These are phyloP conservation scores for Polyploca ridens DNA, from an alignment of 2,888 invertebrate genomes.

Conservation along the genomic window DNA sequence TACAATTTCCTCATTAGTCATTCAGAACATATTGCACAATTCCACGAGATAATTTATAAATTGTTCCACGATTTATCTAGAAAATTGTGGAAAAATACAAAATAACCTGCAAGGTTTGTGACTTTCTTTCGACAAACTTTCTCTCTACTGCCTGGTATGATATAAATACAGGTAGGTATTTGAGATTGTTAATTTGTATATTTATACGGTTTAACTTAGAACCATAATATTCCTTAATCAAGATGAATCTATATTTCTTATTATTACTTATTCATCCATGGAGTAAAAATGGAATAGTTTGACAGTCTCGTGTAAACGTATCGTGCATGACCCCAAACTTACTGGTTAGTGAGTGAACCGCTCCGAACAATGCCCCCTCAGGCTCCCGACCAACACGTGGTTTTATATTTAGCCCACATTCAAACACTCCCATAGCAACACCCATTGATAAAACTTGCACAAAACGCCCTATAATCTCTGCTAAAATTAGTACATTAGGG, in stretches of 20 bases:
- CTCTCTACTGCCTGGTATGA: constrained; percentile 27
- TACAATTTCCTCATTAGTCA: constrained; percentile 30
- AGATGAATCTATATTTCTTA: background rate
- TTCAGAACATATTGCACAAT: constrained; percentile 60
- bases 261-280: background rate
- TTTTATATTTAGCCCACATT: constrained; percentile 61
- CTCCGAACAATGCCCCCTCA: constrained; percentile 56
- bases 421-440: constrained; percentile 27
- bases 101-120: background rate
- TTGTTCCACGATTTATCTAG: background rate
- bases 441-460: constrained; percentile 12
- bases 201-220: background rate
- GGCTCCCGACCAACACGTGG: constrained; percentile 66
- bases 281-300: background rate
- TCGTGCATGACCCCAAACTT: constrained; percentile 69
- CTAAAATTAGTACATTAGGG: background rate
- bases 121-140: constrained; percentile 37
- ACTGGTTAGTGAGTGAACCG: constrained; percentile 45
- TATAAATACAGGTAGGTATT: background rate
- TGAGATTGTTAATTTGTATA: background rate
- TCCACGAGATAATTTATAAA: constrained; percentile 18
- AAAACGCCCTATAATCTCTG: background rate
- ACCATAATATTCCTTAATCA: background rate
- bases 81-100: constrained; percentile 14
- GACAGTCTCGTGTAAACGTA: constrained; percentile 44